A percentile compares a stretch with the other conserved stretches of the same genome.
Conservation (phyloP, 2,113 vertebrate species). For the Dunckerocampus dactyliophorus region DNA sequence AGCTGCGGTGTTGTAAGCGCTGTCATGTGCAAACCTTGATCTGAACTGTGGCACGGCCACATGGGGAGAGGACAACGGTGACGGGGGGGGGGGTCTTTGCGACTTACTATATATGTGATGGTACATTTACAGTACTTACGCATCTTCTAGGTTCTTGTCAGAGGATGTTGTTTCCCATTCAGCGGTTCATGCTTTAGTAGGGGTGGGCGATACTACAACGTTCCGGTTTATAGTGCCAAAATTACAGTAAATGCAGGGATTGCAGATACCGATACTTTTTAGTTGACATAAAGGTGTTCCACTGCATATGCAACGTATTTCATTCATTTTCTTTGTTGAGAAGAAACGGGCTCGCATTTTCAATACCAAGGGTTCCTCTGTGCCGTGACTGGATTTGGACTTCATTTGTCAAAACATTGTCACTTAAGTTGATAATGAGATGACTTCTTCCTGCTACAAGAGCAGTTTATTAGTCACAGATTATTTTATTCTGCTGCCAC, state of each 20-base stretch:
- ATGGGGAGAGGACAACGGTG: slow-evolving; percentile 14
- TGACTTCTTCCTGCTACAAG: neutral
- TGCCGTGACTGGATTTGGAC: neutral
- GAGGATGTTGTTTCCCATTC: slow-evolving; percentile 47
- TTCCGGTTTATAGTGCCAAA: neutral
- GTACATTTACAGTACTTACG: neutral
- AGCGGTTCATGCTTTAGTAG: slow-evolving; percentile 18
- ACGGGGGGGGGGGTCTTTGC: slow-evolving; percentile 1
- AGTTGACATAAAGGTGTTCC: too few species aligned
- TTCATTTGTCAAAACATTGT: slow-evolving; percentile 8
- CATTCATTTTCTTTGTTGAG: neutral
- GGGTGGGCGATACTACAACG: too few species aligned
- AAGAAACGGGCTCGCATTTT: slow-evolving; percentile 16
- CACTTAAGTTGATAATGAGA: neutral
- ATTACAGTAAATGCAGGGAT: too few species aligned
- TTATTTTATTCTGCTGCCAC: slow-evolving; percentile 1
- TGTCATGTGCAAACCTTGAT: slow-evolving; percentile 45
- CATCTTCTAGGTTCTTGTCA: too few species aligned
- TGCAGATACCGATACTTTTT: too few species aligned
- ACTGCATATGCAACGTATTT: too few species aligned
- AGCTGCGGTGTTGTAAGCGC: slow-evolving; percentile 48
- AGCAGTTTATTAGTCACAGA: slow-evolving; percentile 1
- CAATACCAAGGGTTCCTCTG: slow-evolving; percentile 5
- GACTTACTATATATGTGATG: slow-evolving; percentile 8
- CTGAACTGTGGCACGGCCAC: slow-evolving; percentile 33